Evolutionary conservation across 2,113 vertebrate species (phyloP).

Genomic region (Microcebus tavaratra): DNA sequence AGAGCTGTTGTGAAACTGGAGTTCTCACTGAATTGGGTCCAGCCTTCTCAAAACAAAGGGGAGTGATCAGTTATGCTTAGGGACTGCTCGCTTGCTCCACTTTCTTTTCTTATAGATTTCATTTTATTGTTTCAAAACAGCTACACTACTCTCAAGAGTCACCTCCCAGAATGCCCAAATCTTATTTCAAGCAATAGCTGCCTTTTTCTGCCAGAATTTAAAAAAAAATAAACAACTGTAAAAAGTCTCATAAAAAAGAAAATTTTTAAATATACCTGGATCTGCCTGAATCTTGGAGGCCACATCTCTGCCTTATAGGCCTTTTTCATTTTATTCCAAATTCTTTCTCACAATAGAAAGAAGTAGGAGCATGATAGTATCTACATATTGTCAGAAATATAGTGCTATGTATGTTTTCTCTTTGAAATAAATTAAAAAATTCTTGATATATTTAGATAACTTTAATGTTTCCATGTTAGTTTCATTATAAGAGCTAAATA

Average conservation of each 20-base stretch:
- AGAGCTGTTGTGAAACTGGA: not conserved
- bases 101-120: not conserved
- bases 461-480: not conserved
- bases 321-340: not conserved
- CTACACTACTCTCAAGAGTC: not conserved
- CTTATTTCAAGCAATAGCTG: not conserved
- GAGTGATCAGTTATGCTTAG: conserved; percentile 28
- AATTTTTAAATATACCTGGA: not conserved
- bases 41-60: conserved; percentile 19
- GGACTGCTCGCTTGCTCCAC: not conserved
- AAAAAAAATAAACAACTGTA: not conserved
- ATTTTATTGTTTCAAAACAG: not conserved
- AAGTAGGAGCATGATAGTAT: not conserved
- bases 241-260: not conserved
- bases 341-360: not conserved
- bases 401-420: not conserved
- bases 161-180: not conserved
- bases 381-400: not conserved
- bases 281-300: not conserved
- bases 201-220: not conserved
- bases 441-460: not conserved
- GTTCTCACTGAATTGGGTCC: not conserved
- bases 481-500: not conserved
- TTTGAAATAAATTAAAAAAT: not conserved
- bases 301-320: not conserved